phyloP scores from a whole-genome alignment of 2,113 vertebrate species.

The Clarias batrachus region DNA sequence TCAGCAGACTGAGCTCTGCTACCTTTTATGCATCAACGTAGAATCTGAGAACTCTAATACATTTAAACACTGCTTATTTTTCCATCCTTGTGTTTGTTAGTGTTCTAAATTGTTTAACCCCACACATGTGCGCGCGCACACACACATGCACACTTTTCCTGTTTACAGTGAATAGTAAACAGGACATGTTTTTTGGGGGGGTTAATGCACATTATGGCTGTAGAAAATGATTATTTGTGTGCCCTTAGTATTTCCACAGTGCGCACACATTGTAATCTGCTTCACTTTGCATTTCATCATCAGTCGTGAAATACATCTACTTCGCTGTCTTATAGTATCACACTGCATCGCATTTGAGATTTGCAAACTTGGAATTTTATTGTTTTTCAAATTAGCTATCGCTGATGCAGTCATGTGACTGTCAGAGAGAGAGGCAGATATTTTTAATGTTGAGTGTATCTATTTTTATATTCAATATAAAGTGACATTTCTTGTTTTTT shows the following conservation, averaged over 20 bases:
- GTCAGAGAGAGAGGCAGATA: too few species aligned
- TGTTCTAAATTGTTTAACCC: background rate
- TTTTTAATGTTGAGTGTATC: too few species aligned
- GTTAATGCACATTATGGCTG: background rate
- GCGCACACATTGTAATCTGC: background rate
- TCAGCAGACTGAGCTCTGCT: background rate
- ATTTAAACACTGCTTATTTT: background rate
- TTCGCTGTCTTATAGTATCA: background rate
- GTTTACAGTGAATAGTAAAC: slow-evolving; percentile 2
- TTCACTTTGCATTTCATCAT: background rate
- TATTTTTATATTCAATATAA: too few species aligned
- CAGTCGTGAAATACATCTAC: background rate
- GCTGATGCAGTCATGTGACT: too few species aligned
- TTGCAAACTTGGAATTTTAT: too few species aligned
- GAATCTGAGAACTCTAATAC: background rate
- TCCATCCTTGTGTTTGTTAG: background rate
- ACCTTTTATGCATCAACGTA: background rate
- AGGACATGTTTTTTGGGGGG: background rate
- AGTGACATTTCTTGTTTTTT: too few species aligned
- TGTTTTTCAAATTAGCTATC: too few species aligned
- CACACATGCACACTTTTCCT: background rate
- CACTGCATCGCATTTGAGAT: background rate
- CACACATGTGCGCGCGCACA: background rate
- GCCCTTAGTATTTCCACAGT: background rate
- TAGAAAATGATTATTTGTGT: background rate